Evolutionary conservation across 1,140 invertebrate genomes (phyloP).

Genomic region (Drosophila rufa): DNA sequence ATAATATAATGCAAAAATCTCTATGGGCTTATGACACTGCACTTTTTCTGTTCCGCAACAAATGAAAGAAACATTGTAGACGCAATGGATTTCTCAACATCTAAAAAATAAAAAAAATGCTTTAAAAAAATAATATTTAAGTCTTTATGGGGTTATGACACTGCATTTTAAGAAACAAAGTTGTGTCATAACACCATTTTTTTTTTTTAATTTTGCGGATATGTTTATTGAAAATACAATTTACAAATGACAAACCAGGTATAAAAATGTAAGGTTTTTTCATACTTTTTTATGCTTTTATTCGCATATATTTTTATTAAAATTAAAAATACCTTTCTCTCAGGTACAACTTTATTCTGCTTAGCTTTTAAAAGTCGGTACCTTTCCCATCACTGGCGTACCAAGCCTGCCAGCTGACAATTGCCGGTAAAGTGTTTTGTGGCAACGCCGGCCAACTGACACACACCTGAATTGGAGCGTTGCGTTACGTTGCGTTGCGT

Average conservation of each 20-base stretch:
- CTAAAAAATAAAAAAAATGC: too few relatives aligned
- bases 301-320: too few relatives aligned
- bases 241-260: too few relatives aligned
- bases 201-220: neutral
- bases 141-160: neutral
- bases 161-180: neutral
- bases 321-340: too few relatives aligned
- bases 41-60: too few relatives aligned
- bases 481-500: constrained; percentile 46
- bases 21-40: too few relatives aligned
- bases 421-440: constrained; percentile 81
- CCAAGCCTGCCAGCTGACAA: constrained; percentile 57
- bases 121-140: neutral
- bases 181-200: neutral
- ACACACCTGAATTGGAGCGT: constrained; percentile 80
- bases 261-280: too few relatives aligned
- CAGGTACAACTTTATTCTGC: neutral
- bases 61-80: too few relatives aligned
- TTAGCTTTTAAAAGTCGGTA: too few relatives aligned
- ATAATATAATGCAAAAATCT: too few relatives aligned
- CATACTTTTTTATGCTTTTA: too few relatives aligned
- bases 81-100: too few relatives aligned
- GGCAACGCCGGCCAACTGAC: constrained; percentile 76
- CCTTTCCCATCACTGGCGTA: constrained; percentile 12
- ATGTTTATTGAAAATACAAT: neutral